These are phyloP conservation scores for Didymodactylos carnosus DNA, from an alignment of 2,888 invertebrate species.

Conservation along the genomic window DNA sequence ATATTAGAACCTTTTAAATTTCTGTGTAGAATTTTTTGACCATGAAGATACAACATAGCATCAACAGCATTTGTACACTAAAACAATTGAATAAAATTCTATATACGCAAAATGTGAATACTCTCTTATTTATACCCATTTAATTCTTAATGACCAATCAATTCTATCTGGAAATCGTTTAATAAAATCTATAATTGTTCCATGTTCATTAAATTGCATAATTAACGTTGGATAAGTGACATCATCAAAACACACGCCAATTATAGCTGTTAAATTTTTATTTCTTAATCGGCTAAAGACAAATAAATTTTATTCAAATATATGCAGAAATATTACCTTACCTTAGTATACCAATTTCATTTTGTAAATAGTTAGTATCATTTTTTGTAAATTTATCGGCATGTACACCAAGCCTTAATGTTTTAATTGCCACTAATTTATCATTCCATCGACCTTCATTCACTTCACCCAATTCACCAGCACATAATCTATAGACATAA, in stretches of 20 bases:
- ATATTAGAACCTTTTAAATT: slow-evolving; percentile 28
- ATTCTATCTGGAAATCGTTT: slow-evolving; percentile 19
- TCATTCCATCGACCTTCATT: neutral
- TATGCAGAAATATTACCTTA: no score
- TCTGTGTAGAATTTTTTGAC: slow-evolving; percentile 27
- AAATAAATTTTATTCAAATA: no score
- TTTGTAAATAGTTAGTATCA: neutral
- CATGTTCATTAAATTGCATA: slow-evolving; percentile 25
- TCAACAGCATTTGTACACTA: slow-evolving; percentile 28
- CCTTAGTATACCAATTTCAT: neutral
- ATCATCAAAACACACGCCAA: slow-evolving; percentile 27
- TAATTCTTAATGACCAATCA: slow-evolving; percentile 22
- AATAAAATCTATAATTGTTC: slow-evolving; percentile 25
- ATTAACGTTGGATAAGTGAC: slow-evolving; percentile 24
- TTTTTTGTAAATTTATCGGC: neutral
- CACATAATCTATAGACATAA: neutral
- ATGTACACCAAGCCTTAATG: neutral
- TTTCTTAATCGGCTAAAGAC: slow-evolving; percentile 24
- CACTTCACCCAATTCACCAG: neutral
- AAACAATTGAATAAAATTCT: slow-evolving; percentile 2
- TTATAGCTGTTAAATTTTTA: slow-evolving; percentile 24
- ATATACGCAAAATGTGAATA: neutral
- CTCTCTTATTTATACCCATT: no score
- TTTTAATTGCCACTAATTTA: neutral
- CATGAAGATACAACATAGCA: slow-evolving; percentile 28